Evolutionary conservation across 2,113 vertebrate genomes (phyloP).

Genomic region (Brachionichthys hirsutus): DNA sequence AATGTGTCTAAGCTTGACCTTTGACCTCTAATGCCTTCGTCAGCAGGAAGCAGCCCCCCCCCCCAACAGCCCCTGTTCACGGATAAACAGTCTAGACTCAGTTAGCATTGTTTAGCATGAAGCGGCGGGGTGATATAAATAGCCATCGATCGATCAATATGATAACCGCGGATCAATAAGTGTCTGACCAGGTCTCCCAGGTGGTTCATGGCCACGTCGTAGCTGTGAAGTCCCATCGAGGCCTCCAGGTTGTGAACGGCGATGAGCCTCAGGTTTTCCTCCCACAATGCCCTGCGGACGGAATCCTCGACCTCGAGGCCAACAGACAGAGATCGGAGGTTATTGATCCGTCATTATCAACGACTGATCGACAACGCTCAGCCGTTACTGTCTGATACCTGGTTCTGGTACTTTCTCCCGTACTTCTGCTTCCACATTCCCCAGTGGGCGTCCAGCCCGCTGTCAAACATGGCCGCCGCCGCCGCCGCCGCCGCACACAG

Average conservation of each 20-base stretch:
- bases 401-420: conserved; percentile 57
- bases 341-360: background rate
- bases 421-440: conserved; percentile 81
- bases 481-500: conserved; percentile 15
- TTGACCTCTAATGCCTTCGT: no score
- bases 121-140: no score
- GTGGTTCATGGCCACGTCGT: conserved; percentile 86
- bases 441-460: conserved; percentile 77
- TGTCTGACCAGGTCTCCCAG: conserved; percentile 82
- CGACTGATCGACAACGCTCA: no score
- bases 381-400: conserved; percentile 52
- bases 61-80: no score
- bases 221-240: conserved; percentile 87
- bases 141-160: no score
- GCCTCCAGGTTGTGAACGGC: conserved; percentile 86
- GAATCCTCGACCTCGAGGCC: conserved; percentile 76
- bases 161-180: no score
- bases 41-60: no score
- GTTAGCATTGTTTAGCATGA: no score
- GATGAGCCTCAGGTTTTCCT: conserved; percentile 84
- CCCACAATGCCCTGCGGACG: conserved; percentile 81
- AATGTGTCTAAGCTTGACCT: no score
- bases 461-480: conserved; percentile 49
- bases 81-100: no score
- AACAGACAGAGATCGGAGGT: background rate